phyloP scores from a whole-genome alignment of 2,888 invertebrate species.

The Caenorhabditis imperialis region DNA sequence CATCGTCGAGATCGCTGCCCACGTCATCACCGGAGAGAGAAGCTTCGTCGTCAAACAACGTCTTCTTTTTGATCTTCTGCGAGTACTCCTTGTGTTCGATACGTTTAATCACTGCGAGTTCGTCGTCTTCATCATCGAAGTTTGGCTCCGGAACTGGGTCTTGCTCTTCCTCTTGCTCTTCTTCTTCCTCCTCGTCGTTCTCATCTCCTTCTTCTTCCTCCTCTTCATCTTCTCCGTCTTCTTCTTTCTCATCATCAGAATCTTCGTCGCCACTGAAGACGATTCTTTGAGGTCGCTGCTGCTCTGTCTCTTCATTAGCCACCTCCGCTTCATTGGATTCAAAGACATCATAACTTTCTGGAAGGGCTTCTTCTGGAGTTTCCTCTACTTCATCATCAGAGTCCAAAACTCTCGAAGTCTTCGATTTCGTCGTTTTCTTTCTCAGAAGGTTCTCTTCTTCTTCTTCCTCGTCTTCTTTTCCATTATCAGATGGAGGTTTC shows the following conservation, averaged over 20 bases:
- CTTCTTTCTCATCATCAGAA: slow-evolving; percentile 38
- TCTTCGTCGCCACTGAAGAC: slow-evolving; percentile 11
- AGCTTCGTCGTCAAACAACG: slow-evolving; percentile 75
- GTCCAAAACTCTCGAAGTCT: slow-evolving; percentile 12
- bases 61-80: slow-evolving; percentile 54
- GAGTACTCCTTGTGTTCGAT: slow-evolving; percentile 53
- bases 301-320: slow-evolving; percentile 10
- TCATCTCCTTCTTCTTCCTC: slow-evolving; percentile 35
- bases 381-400: slow-evolving; percentile 12
- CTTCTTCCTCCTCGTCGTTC: slow-evolving; percentile 38
- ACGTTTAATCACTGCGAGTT: slow-evolving; percentile 60
- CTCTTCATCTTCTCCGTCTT: slow-evolving; percentile 34
- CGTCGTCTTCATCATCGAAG: slow-evolving; percentile 63
- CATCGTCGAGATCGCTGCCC: slow-evolving; percentile 69
- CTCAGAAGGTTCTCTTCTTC: slow-evolving; percentile 5
- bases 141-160: slow-evolving; percentile 28
- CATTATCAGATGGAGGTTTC: slow-evolving; percentile 2
- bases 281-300: slow-evolving; percentile 3
- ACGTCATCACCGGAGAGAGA: slow-evolving; percentile 75
- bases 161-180: slow-evolving; percentile 24
- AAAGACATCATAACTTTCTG: background rate
- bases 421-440: background rate
- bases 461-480: slow-evolving; percentile 34
- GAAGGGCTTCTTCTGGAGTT: background rate
- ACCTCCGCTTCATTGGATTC: background rate